Evolutionary conservation across 2,113 vertebrate species (phyloP), one percentile per base, ranked within the genome.

Genomic region (Oryzias melastigma): DNA sequence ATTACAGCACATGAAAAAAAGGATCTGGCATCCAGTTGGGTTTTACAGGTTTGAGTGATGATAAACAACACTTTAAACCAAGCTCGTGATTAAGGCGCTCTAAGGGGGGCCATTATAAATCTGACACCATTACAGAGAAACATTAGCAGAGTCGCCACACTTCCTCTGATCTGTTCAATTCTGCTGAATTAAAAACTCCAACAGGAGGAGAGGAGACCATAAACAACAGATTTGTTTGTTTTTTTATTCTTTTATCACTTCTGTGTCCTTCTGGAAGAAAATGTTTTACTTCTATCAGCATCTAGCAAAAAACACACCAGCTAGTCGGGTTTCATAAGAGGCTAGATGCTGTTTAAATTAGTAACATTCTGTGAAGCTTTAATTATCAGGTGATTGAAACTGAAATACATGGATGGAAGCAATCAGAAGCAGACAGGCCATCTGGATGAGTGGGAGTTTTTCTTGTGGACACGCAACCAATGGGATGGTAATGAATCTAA

Each of bases 381-480:
- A 69, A 49, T 62, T 43, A 64, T 68, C 68, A 46, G 46, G 62
- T 27, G 52, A 60, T 63, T 79, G 49, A 45, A 40, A 67, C 70
- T 54, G 57, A 71, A 51, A 5, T 59, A 14, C 55, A 53, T 22
- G 44, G 35, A 71, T 77, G 43, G 70, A 83, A 74, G 81, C 78
- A 76, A 49, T 29, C 53, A 63, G n/a, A 69, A 54, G 58, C 62
- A 80, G 72, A 84, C 83, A 60, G 41, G 60, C 81, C 83, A 84
- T 84, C 81, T 87, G 83, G 85, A 78, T 44, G 67, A 71, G 75
- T 82, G 81, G 79, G 83, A 75, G 83, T 80, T 85, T 72, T 81
- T 66, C 83, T 74, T 7, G 43, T 80, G 78, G 78, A 55, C 4
- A 3, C 27, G 70, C 27, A 19, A 65, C 58, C 46, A 8, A 78